Evolutionary conservation across 2,888 invertebrate genomes (phyloP).

Genomic region (Sceliomorpha sp.): DNA sequence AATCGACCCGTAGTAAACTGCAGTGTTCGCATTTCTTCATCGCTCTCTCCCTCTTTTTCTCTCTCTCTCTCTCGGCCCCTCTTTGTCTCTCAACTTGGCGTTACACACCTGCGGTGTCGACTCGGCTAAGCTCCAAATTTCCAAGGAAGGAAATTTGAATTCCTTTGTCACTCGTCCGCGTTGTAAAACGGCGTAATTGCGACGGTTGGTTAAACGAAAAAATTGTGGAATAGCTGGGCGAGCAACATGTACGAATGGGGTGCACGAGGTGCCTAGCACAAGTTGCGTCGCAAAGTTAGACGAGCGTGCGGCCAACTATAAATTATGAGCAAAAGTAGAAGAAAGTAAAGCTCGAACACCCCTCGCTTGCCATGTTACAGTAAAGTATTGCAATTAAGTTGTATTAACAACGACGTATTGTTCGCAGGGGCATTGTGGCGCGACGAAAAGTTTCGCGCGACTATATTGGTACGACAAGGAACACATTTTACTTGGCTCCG

Average conservation of each 20-base stretch:
- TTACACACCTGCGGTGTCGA: constrained; percentile 20
- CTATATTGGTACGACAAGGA: no score
- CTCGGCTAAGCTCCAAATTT: constrained; percentile 27
- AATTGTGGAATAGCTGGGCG: constrained; percentile 28
- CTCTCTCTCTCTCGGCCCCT: constrained; percentile 15
- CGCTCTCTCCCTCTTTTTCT: constrained; percentile 10
- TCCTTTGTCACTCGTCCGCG: constrained; percentile 35
- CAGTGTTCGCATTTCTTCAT: constrained; percentile 28
- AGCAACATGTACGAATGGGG: constrained; percentile 34
- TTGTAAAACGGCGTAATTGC: constrained; percentile 17
- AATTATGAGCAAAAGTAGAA: constrained; percentile 11
- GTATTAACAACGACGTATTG: constrained; percentile 29
- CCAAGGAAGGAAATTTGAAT: constrained; percentile 41
- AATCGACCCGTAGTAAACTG: constrained; percentile 43
- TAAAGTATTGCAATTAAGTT: constrained; percentile 39
- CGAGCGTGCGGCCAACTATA: constrained; percentile 6
- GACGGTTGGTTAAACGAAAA: constrained; percentile 23
- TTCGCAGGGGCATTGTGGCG: constrained; percentile 7
- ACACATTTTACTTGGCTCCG: no score
- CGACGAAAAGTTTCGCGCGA: constrained; percentile 29
- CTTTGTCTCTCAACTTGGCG: constrained; percentile 3
- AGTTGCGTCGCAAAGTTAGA: constrained; percentile 14
- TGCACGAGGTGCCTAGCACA: constrained; percentile 4
- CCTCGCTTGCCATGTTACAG: constrained; percentile 23
- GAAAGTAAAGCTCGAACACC: constrained; percentile 33